A percentile compares a stretch with the other conserved stretches of the same genome.
Conservation (phyloP, 2,888 invertebrate species). For the Asteroscopus sphinx region DNA sequence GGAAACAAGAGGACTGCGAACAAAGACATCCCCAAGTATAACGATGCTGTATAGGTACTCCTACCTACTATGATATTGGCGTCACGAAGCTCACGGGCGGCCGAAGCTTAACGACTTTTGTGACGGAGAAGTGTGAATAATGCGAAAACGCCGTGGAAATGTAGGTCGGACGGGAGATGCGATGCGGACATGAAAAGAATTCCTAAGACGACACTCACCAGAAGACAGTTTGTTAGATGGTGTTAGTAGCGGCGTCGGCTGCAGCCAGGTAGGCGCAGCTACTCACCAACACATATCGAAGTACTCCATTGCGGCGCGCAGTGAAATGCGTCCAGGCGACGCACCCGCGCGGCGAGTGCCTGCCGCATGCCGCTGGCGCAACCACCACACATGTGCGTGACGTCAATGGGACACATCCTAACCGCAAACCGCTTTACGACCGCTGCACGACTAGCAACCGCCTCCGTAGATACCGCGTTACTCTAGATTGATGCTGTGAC, state of each 20-base stretch:
- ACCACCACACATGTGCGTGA: conserved; percentile 61
- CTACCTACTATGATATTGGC: conserved; percentile 20
- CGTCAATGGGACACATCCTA: conserved; percentile 73
- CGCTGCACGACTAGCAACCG: conserved; percentile 56
- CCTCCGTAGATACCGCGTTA: conserved; percentile 46
- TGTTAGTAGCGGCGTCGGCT: conserved; percentile 57
- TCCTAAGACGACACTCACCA: conserved; percentile 66
- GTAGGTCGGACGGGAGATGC: conserved; percentile 54
- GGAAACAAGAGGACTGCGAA: conserved; percentile 33
- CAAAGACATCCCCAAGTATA: conserved; percentile 38
- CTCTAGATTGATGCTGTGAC: conserved; percentile 29
- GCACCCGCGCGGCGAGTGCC: conserved; percentile 56
- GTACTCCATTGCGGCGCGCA: conserved; percentile 75
- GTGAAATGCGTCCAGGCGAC: conserved; percentile 59
- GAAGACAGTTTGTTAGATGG: conserved; percentile 65
- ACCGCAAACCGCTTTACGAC: conserved; percentile 72
- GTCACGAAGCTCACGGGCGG: not conserved
- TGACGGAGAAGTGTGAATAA: conserved; percentile 22
- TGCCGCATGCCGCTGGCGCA: conserved; percentile 49
- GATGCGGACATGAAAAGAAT: conserved; percentile 51
- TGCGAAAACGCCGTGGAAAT: conserved; percentile 33
- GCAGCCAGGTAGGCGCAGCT: conserved; percentile 53
- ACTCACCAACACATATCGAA: conserved; percentile 88
- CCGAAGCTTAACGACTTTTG: conserved; percentile 21
- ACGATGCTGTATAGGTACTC: conserved; percentile 21